Base-by-base conservation (phyloP, 2,113 vertebrate genomes). In the Leuciscus idus region DNA sequence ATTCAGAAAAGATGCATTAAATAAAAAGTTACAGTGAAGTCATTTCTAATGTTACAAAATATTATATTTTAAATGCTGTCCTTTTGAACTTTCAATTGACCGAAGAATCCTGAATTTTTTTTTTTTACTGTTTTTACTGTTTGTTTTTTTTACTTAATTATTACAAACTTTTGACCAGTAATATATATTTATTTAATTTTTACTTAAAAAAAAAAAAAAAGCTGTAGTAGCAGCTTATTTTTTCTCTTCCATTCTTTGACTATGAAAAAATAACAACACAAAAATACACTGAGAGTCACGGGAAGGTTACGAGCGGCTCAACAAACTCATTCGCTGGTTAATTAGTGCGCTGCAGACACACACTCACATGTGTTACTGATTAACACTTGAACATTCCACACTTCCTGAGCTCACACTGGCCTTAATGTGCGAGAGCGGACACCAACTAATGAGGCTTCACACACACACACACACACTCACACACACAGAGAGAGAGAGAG, bases 391-490 rank as follows among this genome's bases (percentile, higher is more conserved):
- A 43, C 59, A 19, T 11, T 19, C 23, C 57, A 46, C 43, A 83
- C 81, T 66, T 66, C 80, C 80, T 81, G 39, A 1, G 59, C 80
- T 70, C 62, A 82, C 28, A 21, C 62, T 70, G 80, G 80, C 62
- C 62, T 28, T 81, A 15, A 70, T 23, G 19, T 30, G 17, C 11
- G 0, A 70, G 46, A 30, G 43, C 26, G 11, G 28, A 19, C 62
- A 50, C 43, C 46, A 48, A 4, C 11, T 70, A 82, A 82, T 82
- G 81, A 82, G 46, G 46, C 43, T 26, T 21, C 43, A 7, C 59
- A 19, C 39, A 66, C 36, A 36, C 57, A 43, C 11, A 46, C 70
- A 33, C 26, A 6, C 36, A 36, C 4, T 6, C 5, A 39, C 5
- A 36, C 0, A 36, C 4, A 36, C 0, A 36, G 5, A 36, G 36